phyloP scores from a whole-genome alignment of 2,797 vertebrate genomes.

The Myoxocephalus aenaeus region DNA sequence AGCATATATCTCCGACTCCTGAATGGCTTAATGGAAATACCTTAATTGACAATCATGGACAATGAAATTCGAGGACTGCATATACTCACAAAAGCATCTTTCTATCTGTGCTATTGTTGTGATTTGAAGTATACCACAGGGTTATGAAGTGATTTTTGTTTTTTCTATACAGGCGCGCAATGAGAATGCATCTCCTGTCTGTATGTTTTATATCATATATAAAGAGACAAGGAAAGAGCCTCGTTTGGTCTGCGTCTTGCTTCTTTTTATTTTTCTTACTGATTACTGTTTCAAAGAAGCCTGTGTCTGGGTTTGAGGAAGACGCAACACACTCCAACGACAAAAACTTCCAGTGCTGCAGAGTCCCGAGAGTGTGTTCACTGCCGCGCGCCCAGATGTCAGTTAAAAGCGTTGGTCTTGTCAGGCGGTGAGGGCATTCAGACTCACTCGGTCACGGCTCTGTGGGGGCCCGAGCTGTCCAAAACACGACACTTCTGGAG shows the following conservation, averaged over 20 bases:
- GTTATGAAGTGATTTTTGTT: slow-evolving; percentile 53
- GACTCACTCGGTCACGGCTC: slow-evolving; percentile 17
- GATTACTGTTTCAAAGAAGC: slow-evolving; percentile 25
- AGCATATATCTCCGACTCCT: slow-evolving; percentile 23
- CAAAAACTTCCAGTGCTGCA: slow-evolving; percentile 29
- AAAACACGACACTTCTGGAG: slow-evolving; percentile 42
- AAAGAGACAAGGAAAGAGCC: slow-evolving; percentile 46
- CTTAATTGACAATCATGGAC: slow-evolving; percentile 67
- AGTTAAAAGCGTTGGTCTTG: slow-evolving; percentile 51
- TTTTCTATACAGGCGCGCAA: slow-evolving; percentile 67
- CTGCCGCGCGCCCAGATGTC: slow-evolving; percentile 50
- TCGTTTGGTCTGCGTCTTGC: not conserved
- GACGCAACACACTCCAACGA: not conserved
- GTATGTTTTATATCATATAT: slow-evolving; percentile 74
- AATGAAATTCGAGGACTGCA: slow-evolving; percentile 29
- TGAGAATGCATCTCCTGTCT: slow-evolving; percentile 62
- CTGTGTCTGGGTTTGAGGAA: not conserved
- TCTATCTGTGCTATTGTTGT: slow-evolving; percentile 55
- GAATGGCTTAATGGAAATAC: slow-evolving; percentile 37
- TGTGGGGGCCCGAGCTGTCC: slow-evolving; percentile 32
- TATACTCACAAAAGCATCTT: slow-evolving; percentile 37
- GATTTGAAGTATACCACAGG: slow-evolving; percentile 57
- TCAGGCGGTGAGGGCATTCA: no score
- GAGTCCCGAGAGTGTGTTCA: slow-evolving; percentile 45
- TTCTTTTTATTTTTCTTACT: not conserved